Evolutionary conservation across 2,797 vertebrate genomes (phyloP), one percentile per base, ranked within the genome.

Genomic region (Acipenser oxyrinchus): DNA sequence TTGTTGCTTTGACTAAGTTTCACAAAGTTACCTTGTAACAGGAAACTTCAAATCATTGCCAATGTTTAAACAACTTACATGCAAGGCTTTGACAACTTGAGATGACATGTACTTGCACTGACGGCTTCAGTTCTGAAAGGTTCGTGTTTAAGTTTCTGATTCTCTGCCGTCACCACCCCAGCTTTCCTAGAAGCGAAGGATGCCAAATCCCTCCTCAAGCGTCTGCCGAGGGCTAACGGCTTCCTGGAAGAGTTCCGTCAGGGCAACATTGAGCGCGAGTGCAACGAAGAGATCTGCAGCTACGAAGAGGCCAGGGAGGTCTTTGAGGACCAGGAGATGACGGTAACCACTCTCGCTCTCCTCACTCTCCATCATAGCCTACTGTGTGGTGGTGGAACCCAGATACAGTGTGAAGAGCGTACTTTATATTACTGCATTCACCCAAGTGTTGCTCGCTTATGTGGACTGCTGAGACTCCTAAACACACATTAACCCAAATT

Each of bases 261-360:
- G 72, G 93, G 92, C 59, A 93, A 90, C 82, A 89, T 94, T 0
- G 91, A 94, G 78, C 80, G 91, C 2, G 93, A 94, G 78, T 94
- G 93, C 73, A 81, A 87, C 1, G 92, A 93, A 69, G 92, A 94
- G 80, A 89, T 90, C 82, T 94, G 92, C 87, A 94, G 90, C 80
- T 93, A 93, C 1, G 92, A 93, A 73, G 92, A 94, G 71, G 92
- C 91, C 81, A 91, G 92, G 71, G 92, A 94, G 68, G 91, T 92
- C 66, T 93, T 92, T 8, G 91, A 93, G 76, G 89, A 91, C 86
- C 92, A 93, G 74, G 93, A 94, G 77, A 84, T 84, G 80, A 93
- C 91, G 80, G 93, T 92, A 86, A 79, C 13, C 49, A 10, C 49
- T 37, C 4, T 37, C 23, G 23, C 23, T 37, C 23, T 37, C 23